Conservation (phyloP, 2,113 vertebrate species). For the Strix uralensis region DNA sequence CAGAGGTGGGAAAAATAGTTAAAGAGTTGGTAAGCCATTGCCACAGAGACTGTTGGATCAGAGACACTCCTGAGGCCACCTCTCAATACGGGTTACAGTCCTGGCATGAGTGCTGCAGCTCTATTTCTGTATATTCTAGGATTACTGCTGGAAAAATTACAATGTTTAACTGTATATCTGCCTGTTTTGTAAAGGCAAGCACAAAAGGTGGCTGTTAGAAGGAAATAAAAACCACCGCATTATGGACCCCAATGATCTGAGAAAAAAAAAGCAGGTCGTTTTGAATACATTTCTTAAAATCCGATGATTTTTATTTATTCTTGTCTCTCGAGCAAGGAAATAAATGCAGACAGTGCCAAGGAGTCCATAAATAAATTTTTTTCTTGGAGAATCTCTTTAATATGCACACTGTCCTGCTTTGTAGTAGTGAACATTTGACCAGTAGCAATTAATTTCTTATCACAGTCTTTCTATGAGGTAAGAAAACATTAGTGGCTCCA, state of each 20-base stretch:
- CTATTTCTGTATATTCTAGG: background rate
- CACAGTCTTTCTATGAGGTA: slow-evolving; percentile 55
- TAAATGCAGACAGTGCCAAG: background rate
- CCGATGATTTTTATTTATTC: background rate
- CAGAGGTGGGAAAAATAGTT: background rate
- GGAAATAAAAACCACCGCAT: background rate
- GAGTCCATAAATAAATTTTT: slow-evolving; percentile 22
- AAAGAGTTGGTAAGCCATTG: background rate
- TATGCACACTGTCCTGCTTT: background rate
- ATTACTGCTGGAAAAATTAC: background rate
- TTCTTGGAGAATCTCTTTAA: slow-evolving; percentile 36
- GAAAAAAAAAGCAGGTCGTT: background rate
- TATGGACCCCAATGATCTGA: background rate
- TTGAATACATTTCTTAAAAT: background rate
- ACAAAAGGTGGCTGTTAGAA: background rate
- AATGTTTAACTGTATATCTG: background rate
- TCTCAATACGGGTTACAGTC: background rate
- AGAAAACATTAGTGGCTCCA: slow-evolving; percentile 46
- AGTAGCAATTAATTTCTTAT: slow-evolving; percentile 65
- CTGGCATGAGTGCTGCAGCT: background rate
- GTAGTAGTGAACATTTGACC: slow-evolving; percentile 49
- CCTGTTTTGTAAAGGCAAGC: background rate
- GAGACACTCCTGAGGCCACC: background rate
- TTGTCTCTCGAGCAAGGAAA: background rate
- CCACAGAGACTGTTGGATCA: background rate